Conservation (phyloP, 2,888 invertebrate genomes). For the Cheilosia variabilis region DNA sequence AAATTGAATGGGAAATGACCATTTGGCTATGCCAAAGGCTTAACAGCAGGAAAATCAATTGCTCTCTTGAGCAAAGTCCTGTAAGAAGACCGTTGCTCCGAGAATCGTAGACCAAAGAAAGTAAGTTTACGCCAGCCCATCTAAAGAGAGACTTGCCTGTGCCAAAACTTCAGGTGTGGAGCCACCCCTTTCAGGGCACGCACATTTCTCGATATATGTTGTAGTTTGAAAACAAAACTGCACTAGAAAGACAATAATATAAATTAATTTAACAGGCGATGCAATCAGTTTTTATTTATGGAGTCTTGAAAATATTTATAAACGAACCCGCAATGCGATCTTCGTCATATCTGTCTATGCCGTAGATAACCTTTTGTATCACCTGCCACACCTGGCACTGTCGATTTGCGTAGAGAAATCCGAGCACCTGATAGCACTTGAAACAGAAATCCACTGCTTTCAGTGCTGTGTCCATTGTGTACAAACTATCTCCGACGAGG, state of each 20-base stretch:
- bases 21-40: no score
- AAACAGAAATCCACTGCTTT: constrained; percentile 55
- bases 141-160: no score
- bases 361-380: constrained; percentile 21
- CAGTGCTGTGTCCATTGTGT: constrained; percentile 1
- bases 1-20: no score
- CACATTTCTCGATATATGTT: no score
- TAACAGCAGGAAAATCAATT: no score
- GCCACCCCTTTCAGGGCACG: no score
- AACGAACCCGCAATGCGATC: not conserved
- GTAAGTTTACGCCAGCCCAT: no score
- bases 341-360: not conserved
- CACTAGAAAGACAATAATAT: not conserved
- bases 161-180: no score
- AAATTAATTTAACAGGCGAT: not conserved
- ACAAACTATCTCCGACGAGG: not conserved
- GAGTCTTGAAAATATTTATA: constrained; percentile 26
- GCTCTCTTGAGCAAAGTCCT: no score
- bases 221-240: no score
- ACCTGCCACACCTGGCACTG: not conserved
- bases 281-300: not conserved
- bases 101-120: no score
- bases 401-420: not conserved
- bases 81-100: no score
- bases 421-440: constrained; percentile 25